Percentiles rank a stretch among this genome's conserved stretches.
phyloP scores from a whole-genome alignment of 2,113 vertebrate species.

The Coptodon rendalli region DNA sequence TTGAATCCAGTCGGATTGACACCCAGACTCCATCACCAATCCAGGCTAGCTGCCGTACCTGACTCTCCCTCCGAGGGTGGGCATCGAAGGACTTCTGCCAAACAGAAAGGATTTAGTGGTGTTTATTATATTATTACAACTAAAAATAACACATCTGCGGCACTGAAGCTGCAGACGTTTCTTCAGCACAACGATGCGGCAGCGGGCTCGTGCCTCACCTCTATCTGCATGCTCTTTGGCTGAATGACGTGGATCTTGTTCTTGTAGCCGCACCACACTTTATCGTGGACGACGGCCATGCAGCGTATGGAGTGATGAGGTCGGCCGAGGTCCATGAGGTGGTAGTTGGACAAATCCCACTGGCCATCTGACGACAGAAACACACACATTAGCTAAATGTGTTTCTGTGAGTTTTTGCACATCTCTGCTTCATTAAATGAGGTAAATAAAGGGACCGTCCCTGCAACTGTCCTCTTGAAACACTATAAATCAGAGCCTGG shows the following conservation, averaged over 20 bases:
- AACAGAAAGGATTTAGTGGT: background rate
- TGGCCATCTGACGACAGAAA: constrained; percentile 77
- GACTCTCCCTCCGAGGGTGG: constrained; percentile 93
- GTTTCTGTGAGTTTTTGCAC: background rate
- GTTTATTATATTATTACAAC: background rate
- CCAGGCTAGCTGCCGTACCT: constrained; percentile 96
- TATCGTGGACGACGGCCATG: constrained; percentile 96
- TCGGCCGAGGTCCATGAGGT: constrained; percentile 95
- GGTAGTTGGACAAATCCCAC: constrained; percentile 97
- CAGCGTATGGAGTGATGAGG: constrained; percentile 98
- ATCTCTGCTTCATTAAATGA: background rate
- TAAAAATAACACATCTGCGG: fast-evolving
- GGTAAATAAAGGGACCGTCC: background rate
- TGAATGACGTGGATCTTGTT: constrained; percentile 99
- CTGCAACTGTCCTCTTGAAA: background rate
- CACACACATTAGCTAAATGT: background rate
- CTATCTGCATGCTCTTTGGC: constrained; percentile 98
- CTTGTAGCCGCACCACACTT: constrained; percentile 98
- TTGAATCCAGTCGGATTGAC: constrained; percentile 94
- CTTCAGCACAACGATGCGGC: background rate
- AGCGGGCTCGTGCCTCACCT: constrained; percentile 60
- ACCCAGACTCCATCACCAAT: constrained; percentile 97
- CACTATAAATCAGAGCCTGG: background rate
- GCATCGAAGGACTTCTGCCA: constrained; percentile 93
- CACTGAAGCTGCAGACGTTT: background rate